Percentiles rank a stretch among this genome's conserved stretches.
phyloP scores from a whole-genome alignment of 2,113 vertebrate genomes.

The Stercorarius parasiticus region DNA sequence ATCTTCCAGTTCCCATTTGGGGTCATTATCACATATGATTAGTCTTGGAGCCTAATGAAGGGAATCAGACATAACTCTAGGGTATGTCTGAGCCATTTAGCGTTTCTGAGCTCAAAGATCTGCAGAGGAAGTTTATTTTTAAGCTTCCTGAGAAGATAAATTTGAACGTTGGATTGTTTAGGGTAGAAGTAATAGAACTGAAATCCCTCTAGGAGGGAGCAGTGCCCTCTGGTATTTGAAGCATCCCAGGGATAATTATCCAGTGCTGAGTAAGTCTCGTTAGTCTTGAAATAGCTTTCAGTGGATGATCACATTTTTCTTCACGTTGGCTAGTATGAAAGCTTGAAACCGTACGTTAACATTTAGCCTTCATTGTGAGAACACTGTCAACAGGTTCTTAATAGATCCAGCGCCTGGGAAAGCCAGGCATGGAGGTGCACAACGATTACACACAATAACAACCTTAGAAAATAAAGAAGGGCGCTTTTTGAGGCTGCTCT shows the following conservation, averaged over 20 bases:
- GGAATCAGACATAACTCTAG: constrained; percentile 27
- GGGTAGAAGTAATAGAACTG: background rate
- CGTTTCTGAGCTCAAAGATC: background rate
- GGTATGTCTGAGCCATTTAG: constrained; percentile 16
- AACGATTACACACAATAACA: background rate
- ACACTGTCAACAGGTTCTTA: background rate
- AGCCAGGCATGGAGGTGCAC: background rate
- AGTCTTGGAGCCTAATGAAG: constrained; percentile 27
- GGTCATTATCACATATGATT: constrained; percentile 19
- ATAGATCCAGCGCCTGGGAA: background rate
- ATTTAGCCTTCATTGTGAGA: background rate
- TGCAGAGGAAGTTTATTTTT: constrained; percentile 56
- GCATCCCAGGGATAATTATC: constrained; percentile 35
- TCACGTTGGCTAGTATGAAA: background rate
- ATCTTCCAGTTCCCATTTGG: background rate
- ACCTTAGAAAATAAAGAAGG: background rate
- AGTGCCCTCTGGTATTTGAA: background rate
- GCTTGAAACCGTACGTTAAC: background rate
- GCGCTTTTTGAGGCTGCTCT: background rate
- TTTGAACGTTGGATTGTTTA: constrained; percentile 18
- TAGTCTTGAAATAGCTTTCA: constrained; percentile 28
- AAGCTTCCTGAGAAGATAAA: constrained; percentile 31
- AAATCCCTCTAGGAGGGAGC: background rate
- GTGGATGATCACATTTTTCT: background rate
- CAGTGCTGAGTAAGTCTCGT: background rate